Base-by-base conservation (phyloP, 2,113 vertebrate species). In the Mesitornis unicolor region DNA sequence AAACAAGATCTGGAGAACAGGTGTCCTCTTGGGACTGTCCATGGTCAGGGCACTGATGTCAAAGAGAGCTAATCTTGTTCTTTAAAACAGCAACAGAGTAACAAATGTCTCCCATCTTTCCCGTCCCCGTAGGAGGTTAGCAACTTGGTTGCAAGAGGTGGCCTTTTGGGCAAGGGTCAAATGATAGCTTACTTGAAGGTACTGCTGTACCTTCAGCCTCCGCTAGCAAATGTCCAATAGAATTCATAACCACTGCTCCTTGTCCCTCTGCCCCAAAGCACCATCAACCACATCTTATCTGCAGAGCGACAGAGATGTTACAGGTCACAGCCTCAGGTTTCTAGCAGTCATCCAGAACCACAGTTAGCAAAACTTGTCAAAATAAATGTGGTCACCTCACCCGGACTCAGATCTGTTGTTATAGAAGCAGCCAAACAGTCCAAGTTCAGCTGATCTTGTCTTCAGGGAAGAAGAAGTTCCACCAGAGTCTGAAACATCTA, bases 361-460 rank as follows among this genome's bases (percentile, higher is more conserved):
- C n/a, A 84, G 25, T 77, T 73, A 92, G 79, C 53, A 85, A 88
- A 75, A 78, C 12, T 45, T 74, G 63, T 77, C 28, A 87, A 92
- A 96, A 92, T 91, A 92, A 92, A 82, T 31, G 29, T 3, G 18
- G 76, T 91, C 78, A 76, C 57, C 51, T 83, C 73, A 87, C 28
- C 59, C 20, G 65, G 85, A 29, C 61, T 81, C 78, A 70, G 43
- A 80, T 56, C 61, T 95, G 68, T 91, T 95, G 71, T 64, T 42
- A 93, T 13, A 85, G 59, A 70, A 97, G 87, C 90, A 90, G 61
- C 50, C 64, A 91, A 78, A 81, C 89, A 87, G 57, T 57, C 60
- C 80, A 79, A 57, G 40, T 84, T 95, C 87, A 89, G 81, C 87
- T 89, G 95, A 93, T 96, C 29, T 94, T 84, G 93, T 93, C 76